These are phyloP conservation scores for Zaprionus lineosus DNA, from an alignment of 2,888 invertebrate genomes.

Conservation along the genomic window DNA sequence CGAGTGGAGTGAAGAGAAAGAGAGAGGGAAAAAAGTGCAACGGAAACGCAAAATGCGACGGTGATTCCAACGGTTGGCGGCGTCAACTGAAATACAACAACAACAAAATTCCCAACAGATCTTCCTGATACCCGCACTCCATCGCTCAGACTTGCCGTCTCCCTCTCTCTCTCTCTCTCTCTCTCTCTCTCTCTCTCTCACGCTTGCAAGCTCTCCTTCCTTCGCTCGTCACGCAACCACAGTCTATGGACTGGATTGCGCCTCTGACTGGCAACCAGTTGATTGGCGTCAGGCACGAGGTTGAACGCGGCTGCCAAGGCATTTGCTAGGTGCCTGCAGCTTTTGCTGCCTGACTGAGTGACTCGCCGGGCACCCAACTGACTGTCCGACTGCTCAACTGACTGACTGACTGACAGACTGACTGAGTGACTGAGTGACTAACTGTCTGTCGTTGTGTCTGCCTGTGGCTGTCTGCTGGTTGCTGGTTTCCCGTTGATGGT, in stretches of 20 bases:
- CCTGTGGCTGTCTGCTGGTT: too few relatives aligned
- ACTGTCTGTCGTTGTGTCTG: constrained; percentile 9
- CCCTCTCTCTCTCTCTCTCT: too few relatives aligned
- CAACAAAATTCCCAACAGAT: too few relatives aligned
- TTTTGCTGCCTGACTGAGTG: constrained; percentile 53
- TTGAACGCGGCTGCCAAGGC: constrained; percentile 26
- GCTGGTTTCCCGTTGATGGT: too few relatives aligned
- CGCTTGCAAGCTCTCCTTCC: too few relatives aligned
- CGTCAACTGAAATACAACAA: constrained; percentile 35
- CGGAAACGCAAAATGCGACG: constrained; percentile 69
- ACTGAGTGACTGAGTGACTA: constrained; percentile 19
- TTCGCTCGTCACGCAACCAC: background rate
- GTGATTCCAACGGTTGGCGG: constrained; percentile 29
- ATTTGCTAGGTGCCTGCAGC: constrained; percentile 51
- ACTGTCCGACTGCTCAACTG: too few relatives aligned
- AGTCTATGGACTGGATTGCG: constrained; percentile 20
- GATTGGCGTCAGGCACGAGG: constrained; percentile 68
- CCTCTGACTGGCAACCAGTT: constrained; percentile 66
- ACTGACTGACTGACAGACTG: constrained; percentile 12
- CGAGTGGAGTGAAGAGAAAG: too few relatives aligned
- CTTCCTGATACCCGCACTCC: too few relatives aligned
- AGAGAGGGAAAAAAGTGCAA: constrained; percentile 65
- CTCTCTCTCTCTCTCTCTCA: too few relatives aligned
- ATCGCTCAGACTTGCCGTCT: too few relatives aligned
- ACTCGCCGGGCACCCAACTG: constrained; percentile 26